These are phyloP conservation scores for Latheticus oryzae DNA, from an alignment of 2,888 invertebrate species.

Conservation along the genomic window DNA sequence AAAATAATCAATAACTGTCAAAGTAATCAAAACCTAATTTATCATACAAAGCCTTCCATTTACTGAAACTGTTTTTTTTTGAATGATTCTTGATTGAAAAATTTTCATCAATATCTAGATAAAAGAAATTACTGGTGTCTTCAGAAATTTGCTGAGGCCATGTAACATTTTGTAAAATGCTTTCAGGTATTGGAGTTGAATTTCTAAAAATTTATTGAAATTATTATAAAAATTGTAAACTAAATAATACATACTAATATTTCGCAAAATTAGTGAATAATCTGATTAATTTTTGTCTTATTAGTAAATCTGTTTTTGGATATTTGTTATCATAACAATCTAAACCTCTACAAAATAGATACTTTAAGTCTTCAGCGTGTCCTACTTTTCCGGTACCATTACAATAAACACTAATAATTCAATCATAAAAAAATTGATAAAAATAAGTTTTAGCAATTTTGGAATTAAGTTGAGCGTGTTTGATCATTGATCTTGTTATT, in stretches of 20 bases:
- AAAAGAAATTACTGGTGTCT: constrained; percentile 33
- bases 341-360: constrained; percentile 9
- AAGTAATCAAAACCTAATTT: constrained; percentile 11
- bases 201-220: constrained; percentile 52
- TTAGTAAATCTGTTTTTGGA: constrained; percentile 13
- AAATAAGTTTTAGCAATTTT: constrained; percentile 6
- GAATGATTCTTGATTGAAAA: constrained; percentile 46
- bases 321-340: neutral
- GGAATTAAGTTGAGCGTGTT: constrained; percentile 18
- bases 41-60: constrained; percentile 47
- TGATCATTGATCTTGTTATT: constrained; percentile 14
- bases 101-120: constrained; percentile 46
- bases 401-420: constrained; percentile 3
- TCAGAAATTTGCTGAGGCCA: constrained; percentile 50
- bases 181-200: constrained; percentile 56
- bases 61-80: constrained; percentile 44
- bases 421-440: constrained; percentile 29
- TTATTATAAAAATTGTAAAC: neutral
- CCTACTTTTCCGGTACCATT: constrained; percentile 15
- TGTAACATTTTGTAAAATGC: constrained; percentile 46
- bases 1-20: constrained; percentile 19
- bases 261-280: constrained; percentile 33
- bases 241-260: constrained; percentile 28
- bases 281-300: constrained; percentile 6
- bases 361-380: constrained; percentile 25